Base-by-base conservation (phyloP, 64 coral and sea anemone species). In the Dendronephthya gigantea region DNA sequence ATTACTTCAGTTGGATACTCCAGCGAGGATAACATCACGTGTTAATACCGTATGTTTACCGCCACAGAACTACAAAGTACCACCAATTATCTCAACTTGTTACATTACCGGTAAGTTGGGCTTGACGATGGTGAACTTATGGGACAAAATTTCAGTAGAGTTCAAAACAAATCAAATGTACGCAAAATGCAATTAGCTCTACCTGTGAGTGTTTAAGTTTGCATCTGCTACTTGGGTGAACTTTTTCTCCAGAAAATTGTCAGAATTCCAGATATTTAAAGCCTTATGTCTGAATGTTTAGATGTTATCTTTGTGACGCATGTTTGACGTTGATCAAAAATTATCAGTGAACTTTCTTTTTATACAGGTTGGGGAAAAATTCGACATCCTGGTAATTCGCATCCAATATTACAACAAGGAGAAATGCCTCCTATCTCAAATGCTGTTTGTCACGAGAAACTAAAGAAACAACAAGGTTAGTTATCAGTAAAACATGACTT, bases 41-140 rank as follows among this genome's bases (percentile, higher is more conserved):
- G 70, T 90, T 52, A 25, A 48, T 49, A 86, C 68, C 22, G 89
- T 90, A 17, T 90, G 89, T 35, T 35, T 90, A 0, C 89, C 89
- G 10, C 19, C 48, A 1, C 83, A 58, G 4, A 47, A 39, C 28
- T 83, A 90, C 36, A 43, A 28, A 0, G 84, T 82, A 13, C 43
- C 84, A 6, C 19, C 48, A 0, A n/a, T 30, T 6, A 22, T 17
- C 29, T 35, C 40, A 8, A 51, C 33, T 8, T 90, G 89, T n/a
- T 86, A 34, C 23, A 90, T 90, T 37, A 90, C 89, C 10, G 83
- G 89, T 86, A 2, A 28, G 89, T 88, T 11, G 9, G 19, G 58
- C 3, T 66, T 66, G 19, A 66, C 6, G 2, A 66, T 66, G 6
- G 29, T 66, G 58, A 30, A 66, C 6, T 5, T 15, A 66, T 66